Percentiles rank a stretch among this genome's conserved stretches.
Conservation (phyloP, 2,797 vertebrate species). For the Argya squamiceps region DNA sequence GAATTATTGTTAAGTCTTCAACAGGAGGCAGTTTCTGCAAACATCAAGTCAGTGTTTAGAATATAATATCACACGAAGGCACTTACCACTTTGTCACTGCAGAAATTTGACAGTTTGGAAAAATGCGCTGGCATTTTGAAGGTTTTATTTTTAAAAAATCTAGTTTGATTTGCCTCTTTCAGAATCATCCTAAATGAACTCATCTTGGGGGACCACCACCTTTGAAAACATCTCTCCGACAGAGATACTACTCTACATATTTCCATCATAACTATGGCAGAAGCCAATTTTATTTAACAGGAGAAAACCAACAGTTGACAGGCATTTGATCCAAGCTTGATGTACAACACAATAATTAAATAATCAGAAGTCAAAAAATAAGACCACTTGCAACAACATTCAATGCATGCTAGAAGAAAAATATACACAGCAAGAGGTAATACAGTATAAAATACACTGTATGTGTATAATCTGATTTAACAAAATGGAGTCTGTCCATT, state of each 20-base stretch:
- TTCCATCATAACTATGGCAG: background rate
- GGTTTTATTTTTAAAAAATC: background rate
- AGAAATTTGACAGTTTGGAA: background rate
- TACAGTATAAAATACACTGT: background rate
- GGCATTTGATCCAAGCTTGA: background rate
- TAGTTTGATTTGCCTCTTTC: background rate
- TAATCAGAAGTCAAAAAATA: background rate
- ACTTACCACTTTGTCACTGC: background rate
- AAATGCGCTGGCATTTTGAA: background rate
- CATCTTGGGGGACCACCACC: background rate
- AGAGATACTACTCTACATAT: background rate
- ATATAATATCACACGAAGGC: background rate
- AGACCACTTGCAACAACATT: background rate
- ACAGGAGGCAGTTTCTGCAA: constrained; percentile 86
- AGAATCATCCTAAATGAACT: background rate
- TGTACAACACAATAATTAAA: background rate
- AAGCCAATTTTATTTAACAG: background rate
- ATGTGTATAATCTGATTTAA: background rate
- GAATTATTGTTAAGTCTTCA: constrained; percentile 81
- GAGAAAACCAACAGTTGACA: background rate
- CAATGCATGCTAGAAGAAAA: background rate
- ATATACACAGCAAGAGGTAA: background rate
- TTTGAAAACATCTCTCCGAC: background rate
- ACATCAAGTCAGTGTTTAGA: background rate
- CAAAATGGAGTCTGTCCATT: background rate